Conservation (phyloP, 2,888 invertebrate genomes). For the Caenorhabditis japonica region DNA sequence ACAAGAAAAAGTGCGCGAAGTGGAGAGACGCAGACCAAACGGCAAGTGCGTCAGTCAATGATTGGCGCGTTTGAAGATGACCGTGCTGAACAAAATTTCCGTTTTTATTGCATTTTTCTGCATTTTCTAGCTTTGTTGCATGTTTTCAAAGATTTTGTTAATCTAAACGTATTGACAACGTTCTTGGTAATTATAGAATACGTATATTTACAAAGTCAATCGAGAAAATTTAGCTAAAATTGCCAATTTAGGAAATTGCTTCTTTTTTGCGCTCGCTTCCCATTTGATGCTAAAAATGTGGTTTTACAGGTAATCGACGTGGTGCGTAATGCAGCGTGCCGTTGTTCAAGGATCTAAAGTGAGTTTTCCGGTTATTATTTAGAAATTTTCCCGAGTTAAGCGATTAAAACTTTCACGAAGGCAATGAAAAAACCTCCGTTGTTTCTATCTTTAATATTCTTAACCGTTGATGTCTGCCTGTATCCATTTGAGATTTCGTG, state of each 20-base stretch:
- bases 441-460: no score
- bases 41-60: slow-evolving; percentile 21
- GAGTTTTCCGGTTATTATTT: slow-evolving; percentile 16
- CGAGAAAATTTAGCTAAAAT: background rate
- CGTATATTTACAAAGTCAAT: background rate
- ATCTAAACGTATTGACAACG: background rate
- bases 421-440: no score
- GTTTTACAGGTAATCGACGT: slow-evolving; percentile 53
- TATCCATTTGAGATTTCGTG: no score
- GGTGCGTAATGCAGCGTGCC: slow-evolving; percentile 67
- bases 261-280: background rate
- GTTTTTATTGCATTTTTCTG: slow-evolving; percentile 8
- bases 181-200: background rate
- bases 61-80: slow-evolving; percentile 54
- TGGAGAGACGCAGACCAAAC: slow-evolving; percentile 18
- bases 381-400: no score
- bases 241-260: background rate
- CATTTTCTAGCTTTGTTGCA: background rate
- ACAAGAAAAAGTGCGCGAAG: background rate
- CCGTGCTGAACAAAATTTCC: slow-evolving; percentile 47
- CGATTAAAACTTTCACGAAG: no score
- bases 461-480: no score
- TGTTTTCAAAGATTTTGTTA: slow-evolving; percentile 1
- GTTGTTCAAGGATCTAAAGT: slow-evolving; percentile 64
- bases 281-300: background rate